phyloP scores from a whole-genome alignment of 2,113 vertebrate genomes.

The Leucosticte australis region DNA sequence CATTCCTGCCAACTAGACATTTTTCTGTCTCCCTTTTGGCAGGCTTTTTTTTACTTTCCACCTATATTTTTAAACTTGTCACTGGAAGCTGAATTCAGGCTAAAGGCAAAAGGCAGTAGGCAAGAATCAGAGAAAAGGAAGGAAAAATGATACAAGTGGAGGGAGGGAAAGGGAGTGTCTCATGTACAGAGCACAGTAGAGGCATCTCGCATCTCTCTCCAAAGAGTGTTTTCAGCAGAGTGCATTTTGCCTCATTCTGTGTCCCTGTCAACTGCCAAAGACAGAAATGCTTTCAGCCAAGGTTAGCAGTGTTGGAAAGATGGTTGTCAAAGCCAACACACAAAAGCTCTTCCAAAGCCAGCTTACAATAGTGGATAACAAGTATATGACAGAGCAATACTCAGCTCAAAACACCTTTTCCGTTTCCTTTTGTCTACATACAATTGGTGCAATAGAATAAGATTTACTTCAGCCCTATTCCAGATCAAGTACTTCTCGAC shows the following conservation, averaged over 20 bases:
- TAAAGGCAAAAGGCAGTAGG: background rate
- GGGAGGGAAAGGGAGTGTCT: background rate
- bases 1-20: background rate
- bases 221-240: background rate
- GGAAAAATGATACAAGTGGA: background rate
- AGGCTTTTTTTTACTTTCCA: background rate
- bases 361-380: background rate
- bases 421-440: background rate
- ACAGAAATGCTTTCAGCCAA: slow-evolving; percentile 2
- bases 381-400: background rate
- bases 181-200: background rate
- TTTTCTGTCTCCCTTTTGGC: background rate
- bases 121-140: background rate
- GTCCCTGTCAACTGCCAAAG: background rate
- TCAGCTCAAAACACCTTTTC: background rate
- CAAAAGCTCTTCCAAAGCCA: slow-evolving; percentile 27
- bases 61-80: background rate
- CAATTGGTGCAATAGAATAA: background rate
- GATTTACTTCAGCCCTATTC: background rate
- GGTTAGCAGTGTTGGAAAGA: slow-evolving; percentile 2
- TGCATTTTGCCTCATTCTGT: background rate
- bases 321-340: slow-evolving; percentile 29
- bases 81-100: background rate
- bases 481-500: background rate
- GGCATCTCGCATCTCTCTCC: background rate